Conservation (phyloP, 1,140 invertebrate species). For the Atopsyche davidsoni region DNA sequence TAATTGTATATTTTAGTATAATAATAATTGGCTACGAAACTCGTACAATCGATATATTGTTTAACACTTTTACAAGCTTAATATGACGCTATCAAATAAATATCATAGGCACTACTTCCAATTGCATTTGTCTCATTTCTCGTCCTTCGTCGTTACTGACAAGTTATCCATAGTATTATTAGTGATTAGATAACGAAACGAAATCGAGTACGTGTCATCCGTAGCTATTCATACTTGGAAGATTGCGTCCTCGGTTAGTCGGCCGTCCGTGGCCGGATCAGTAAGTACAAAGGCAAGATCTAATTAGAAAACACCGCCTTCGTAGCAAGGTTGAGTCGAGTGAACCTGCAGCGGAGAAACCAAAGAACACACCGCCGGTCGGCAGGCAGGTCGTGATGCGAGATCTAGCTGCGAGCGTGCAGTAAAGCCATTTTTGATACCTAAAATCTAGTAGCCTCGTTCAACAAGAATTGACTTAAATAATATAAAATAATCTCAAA, state of each 20-base stretch:
- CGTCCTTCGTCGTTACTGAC: not conserved
- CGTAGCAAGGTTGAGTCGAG: no score
- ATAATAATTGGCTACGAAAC: not conserved
- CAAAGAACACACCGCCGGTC: no score
- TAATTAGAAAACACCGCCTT: no score
- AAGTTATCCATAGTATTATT: not conserved
- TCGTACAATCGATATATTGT: not conserved
- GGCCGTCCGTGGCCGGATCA: constrained; percentile 1
- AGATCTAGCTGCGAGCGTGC: no score
- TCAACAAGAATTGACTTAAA: no score
- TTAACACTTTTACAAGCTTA: constrained; percentile 28
- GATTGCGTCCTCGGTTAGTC: constrained; percentile 4
- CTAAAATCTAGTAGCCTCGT: no score
- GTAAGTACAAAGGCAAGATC: constrained; percentile 26
- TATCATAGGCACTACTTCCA: constrained; percentile 30
- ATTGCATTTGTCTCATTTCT: constrained; percentile 27
- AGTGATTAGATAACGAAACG: constrained; percentile 3
- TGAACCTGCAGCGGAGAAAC: no score
- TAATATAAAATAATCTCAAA: no score
- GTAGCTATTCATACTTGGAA: constrained; percentile 11
- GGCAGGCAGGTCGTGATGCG: no score
- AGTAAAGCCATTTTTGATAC: no score
- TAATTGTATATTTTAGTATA: not conserved
- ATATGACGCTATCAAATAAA: constrained; percentile 27
- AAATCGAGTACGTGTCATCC: constrained; percentile 6